A percentile compares a stretch with the other conserved stretches of the same genome.
Conservation (phyloP, 2,888 invertebrate genomes). For the Cremastobaeus sp. region DNA sequence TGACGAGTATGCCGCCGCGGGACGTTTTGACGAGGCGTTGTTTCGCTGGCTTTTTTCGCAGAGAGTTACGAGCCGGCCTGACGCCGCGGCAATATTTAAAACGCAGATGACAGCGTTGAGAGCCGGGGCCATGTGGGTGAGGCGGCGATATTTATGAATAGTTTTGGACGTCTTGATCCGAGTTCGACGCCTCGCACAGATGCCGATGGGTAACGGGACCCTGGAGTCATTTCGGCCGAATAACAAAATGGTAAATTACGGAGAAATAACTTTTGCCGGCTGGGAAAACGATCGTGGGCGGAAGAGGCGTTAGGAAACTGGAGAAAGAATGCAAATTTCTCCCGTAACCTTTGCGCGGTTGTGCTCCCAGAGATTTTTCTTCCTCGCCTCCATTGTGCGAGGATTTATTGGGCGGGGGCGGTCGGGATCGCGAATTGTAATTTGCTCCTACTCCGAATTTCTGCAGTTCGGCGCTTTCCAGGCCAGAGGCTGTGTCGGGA, state of each 20-base stretch:
- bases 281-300: too few species aligned
- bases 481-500: constrained; percentile 14
- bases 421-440: constrained; percentile 41
- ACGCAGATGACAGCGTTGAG: constrained; percentile 27
- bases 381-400: constrained; percentile 61
- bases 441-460: constrained; percentile 44
- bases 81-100: constrained; percentile 20
- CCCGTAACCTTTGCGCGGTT: too few species aligned
- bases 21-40: background rate
- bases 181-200: too few species aligned
- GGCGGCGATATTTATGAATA: constrained; percentile 11
- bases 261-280: too few species aligned
- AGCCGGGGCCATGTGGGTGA: constrained; percentile 8
- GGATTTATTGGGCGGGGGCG: constrained; percentile 55
- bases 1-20: constrained; percentile 2
- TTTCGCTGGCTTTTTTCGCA: background rate
- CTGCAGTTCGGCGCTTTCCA: constrained; percentile 24
- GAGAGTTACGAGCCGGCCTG: constrained; percentile 7
- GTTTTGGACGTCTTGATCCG: too few species aligned
- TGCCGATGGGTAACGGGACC: too few species aligned
- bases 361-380: too few species aligned
- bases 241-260: too few species aligned
- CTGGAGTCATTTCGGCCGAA: too few species aligned
- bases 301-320: too few species aligned
- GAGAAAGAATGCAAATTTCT: too few species aligned